These are phyloP conservation scores for Phymastichus coffea DNA, from an alignment of 1,140 invertebrate genomes.

Conservation along the genomic window DNA sequence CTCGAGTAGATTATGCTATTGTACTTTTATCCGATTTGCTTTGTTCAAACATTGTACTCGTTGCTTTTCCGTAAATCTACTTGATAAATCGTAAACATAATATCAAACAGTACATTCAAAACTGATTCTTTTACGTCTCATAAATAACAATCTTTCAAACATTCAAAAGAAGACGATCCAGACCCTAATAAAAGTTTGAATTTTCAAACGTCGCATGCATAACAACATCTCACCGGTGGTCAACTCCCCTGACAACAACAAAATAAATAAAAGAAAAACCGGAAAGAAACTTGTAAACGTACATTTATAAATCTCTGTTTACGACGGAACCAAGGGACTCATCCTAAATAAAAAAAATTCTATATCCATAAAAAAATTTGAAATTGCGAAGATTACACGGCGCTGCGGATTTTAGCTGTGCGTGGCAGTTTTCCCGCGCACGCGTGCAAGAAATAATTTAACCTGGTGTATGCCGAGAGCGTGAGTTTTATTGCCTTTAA, in stretches of 20 bases:
- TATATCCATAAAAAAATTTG: too few relatives aligned
- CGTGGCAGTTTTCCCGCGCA: slow-evolving; percentile 26
- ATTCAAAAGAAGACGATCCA: not conserved
- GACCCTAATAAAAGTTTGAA: not conserved
- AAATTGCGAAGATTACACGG: not conserved
- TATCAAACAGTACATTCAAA: too few relatives aligned
- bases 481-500: slow-evolving; percentile 45
- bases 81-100: too few relatives aligned
- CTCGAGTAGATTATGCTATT: too few relatives aligned
- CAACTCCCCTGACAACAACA: not conserved
- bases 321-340: too few relatives aligned
- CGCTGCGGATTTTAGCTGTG: slow-evolving; percentile 22
- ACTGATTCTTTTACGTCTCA: too few relatives aligned
- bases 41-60: too few relatives aligned
- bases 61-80: too few relatives aligned
- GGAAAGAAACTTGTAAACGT: not conserved
- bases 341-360: too few relatives aligned
- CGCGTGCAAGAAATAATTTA: slow-evolving; percentile 41
- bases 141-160: too few relatives aligned
- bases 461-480: slow-evolving; percentile 38
- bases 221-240: not conserved
- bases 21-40: too few relatives aligned
- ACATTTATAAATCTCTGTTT: not conserved
- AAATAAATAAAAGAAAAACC: not conserved
- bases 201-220: not conserved